A percentile compares a stretch with the other conserved stretches of the same genome.
These are phyloP conservation scores for Tenebrio molitor DNA, from an alignment of 1,140 invertebrate species.

Conservation along the genomic window DNA sequence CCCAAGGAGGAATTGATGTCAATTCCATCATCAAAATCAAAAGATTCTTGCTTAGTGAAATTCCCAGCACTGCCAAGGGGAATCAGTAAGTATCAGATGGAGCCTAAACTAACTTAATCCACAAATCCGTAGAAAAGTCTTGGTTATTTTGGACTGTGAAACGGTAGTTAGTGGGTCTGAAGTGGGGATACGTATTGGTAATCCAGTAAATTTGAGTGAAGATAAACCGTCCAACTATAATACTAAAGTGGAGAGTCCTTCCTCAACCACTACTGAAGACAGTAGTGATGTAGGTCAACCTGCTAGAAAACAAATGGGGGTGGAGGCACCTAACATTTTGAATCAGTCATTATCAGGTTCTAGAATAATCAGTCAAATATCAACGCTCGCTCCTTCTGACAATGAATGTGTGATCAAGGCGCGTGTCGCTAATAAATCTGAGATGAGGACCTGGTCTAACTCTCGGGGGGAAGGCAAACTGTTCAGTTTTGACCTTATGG, in stretches of 20 bases:
- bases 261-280: neutral
- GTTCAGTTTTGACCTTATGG: conserved; percentile 93
- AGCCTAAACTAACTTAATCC: no score
- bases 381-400: conserved; percentile 89
- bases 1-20: conserved; percentile 83
- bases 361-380: conserved; percentile 77
- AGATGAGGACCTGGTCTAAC: conserved; percentile 91
- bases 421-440: conserved; percentile 86
- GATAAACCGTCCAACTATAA: no score
- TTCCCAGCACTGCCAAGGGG: conserved; percentile 70
- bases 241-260: conserved; percentile 68
- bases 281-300: conserved; percentile 43
- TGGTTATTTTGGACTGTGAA: no score
- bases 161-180: no score
- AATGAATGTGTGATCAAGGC: conserved; percentile 96
- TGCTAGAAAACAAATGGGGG: conserved; percentile 35
- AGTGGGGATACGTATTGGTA: no score
- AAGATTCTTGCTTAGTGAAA: conserved; percentile 84
- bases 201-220: no score
- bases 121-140: no score
- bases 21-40: conserved; percentile 84
- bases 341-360: conserved; percentile 39
- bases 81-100: neutral
- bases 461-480: conserved; percentile 93
- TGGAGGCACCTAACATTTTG: conserved; percentile 43